These are phyloP conservation scores for Tholera decimalis DNA, from an alignment of 2,888 invertebrate species.

Conservation along the genomic window DNA sequence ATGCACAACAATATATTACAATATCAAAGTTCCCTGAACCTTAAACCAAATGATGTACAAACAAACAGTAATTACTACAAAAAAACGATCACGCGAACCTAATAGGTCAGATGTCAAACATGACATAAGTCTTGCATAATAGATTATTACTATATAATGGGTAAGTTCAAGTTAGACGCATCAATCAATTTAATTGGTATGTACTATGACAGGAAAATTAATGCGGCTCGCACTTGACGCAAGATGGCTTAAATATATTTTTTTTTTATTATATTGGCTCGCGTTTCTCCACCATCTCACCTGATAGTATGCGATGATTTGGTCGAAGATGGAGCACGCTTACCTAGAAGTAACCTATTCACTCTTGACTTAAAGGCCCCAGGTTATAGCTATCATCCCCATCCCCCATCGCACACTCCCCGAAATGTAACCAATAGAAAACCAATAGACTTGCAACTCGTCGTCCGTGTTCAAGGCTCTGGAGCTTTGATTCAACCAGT, in stretches of 20 bases:
- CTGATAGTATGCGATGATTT: no score
- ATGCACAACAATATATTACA: not conserved
- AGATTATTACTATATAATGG: constrained; percentile 42
- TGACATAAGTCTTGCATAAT: constrained; percentile 55
- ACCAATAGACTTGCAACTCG: no score
- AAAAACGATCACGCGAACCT: constrained; percentile 44
- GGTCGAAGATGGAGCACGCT: no score
- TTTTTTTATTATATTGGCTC: no score
- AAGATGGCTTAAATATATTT: constrained; percentile 29
- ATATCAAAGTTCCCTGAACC: constrained; percentile 37
- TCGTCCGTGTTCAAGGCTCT: no score
- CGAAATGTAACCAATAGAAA: no score
- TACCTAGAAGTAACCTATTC: no score
- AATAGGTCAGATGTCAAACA: constrained; percentile 54
- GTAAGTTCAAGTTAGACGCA: constrained; percentile 45
- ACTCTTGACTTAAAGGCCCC: no score
- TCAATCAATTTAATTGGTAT: constrained; percentile 58
- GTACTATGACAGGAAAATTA: constrained; percentile 60
- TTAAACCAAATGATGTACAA: constrained; percentile 41
- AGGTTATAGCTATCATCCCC: no score
- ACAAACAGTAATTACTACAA: constrained; percentile 54
- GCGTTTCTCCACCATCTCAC: no score
- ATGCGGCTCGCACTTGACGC: constrained; percentile 47
- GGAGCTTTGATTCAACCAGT: no score
- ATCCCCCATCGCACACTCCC: no score